A percentile compares a stretch with the other conserved stretches of the same genome.
Evolutionary conservation across 2,113 vertebrate species (phyloP).

Genomic region (Oncorhynchus kisutch): DNA sequence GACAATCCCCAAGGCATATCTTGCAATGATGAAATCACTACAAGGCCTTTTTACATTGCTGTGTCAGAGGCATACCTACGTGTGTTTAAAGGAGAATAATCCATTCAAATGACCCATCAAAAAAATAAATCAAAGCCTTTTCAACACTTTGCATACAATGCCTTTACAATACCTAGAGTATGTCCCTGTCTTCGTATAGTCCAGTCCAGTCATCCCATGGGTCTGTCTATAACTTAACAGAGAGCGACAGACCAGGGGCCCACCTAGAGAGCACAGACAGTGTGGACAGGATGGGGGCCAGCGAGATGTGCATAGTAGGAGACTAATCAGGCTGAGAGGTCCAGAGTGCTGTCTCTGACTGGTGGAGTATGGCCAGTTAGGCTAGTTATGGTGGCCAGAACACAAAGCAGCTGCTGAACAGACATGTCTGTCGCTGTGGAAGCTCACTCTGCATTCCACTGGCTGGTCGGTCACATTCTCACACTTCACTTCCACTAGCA

Average conservation of each 20-base stretch:
- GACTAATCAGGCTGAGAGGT: background rate
- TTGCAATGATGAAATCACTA: conserved; percentile 10
- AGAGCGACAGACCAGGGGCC: background rate
- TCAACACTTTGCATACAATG: too few species aligned
- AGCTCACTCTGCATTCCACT: conserved; percentile 3
- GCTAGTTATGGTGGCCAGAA: too few species aligned
- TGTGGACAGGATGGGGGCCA: background rate
- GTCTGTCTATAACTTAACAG: background rate
- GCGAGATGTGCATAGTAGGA: background rate
- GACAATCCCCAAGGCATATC: too few species aligned
- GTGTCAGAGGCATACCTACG: background rate
- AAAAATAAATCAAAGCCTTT: too few species aligned
- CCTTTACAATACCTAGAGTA: too few species aligned
- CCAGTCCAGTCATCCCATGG: too few species aligned
- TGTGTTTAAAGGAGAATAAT: too few species aligned
- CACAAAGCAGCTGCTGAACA: background rate
- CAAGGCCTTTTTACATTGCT: conserved; percentile 21
- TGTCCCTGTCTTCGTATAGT: too few species aligned
- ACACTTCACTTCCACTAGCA: too few species aligned
- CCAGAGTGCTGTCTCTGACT: too few species aligned
- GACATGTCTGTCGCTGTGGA: background rate
- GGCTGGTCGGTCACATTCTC: background rate
- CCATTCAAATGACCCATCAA: too few species aligned
- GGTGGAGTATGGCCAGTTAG: too few species aligned
- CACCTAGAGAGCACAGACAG: background rate